Conservation (phyloP, 2,797 vertebrate species). For the Stomatorhinus walkeri region DNA sequence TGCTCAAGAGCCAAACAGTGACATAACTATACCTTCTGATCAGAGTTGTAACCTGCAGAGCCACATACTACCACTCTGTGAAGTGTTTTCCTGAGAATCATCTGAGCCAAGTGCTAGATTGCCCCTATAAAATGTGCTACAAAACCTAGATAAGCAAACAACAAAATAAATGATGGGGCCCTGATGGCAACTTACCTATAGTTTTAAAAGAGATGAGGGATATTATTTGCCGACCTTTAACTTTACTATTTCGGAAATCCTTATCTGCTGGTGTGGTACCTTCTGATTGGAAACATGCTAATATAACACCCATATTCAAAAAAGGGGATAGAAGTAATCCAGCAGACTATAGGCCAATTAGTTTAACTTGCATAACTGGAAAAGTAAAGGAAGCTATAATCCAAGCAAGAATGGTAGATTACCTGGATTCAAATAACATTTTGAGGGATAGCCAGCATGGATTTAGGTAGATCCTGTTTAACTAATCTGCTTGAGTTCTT, state of each 20-base stretch:
- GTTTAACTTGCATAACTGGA: not conserved
- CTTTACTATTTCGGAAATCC: too few species aligned
- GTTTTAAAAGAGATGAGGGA: not conserved
- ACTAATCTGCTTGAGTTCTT: not conserved
- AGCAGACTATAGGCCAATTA: not conserved
- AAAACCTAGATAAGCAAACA: not conserved
- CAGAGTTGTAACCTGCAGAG: not conserved
- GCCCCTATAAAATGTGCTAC: not conserved
- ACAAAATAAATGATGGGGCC: not conserved
- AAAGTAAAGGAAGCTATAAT: not conserved
- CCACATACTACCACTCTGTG: not conserved
- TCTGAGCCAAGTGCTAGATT: not conserved
- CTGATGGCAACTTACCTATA: not conserved
- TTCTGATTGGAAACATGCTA: not conserved
- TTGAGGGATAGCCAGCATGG: not conserved
- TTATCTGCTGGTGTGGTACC: not conserved
- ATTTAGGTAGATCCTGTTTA: not conserved
- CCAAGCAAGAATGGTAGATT: not conserved
- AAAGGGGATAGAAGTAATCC: not conserved
- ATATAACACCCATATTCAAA: not conserved
- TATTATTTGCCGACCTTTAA: not conserved
- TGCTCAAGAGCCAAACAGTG: not conserved
- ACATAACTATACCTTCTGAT: not conserved
- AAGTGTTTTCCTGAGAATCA: not conserved
- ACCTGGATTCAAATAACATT: not conserved